phyloP scores from a whole-genome alignment of 2,797 vertebrate species.

The Alosa sapidissima region DNA sequence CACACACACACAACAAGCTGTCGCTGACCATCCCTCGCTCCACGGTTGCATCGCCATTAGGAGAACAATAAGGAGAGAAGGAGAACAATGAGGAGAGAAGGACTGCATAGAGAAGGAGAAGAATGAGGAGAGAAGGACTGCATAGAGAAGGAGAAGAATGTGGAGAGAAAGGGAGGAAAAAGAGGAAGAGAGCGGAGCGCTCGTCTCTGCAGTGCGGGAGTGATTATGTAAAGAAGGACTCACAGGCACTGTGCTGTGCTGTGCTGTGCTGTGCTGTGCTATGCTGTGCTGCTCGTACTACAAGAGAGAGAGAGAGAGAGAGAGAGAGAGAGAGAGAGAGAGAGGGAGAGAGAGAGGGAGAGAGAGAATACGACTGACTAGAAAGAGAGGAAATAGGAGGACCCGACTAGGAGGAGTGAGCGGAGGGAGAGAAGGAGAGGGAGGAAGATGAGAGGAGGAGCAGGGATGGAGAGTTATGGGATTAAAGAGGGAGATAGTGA shows the following conservation, averaged over 20 bases:
- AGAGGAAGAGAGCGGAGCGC: background rate
- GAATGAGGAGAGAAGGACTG: background rate
- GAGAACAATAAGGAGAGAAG: background rate
- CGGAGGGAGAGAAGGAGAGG: background rate
- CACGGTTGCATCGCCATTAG: background rate
- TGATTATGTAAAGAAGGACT: conserved; percentile 49
- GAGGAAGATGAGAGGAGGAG: background rate
- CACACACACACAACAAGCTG: background rate
- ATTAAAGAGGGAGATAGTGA: background rate
- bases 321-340: background rate
- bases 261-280: no score
- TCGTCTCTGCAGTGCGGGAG: conserved; percentile 1
- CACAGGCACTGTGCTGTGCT: conserved; percentile 34
- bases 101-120: background rate
- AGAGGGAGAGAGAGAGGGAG: background rate
- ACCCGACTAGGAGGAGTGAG: background rate
- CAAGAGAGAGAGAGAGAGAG: no score
- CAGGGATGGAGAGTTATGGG: background rate
- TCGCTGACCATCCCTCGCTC: background rate
- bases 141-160: background rate
- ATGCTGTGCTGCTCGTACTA: background rate
- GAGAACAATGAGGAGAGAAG: background rate
- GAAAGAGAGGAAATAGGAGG: background rate
- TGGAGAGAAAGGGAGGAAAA: background rate
- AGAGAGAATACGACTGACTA: background rate